Percentiles rank a stretch among this genome's conserved stretches.
phyloP scores from a whole-genome alignment of 2,888 invertebrate genomes.

The Volucella zonaria region DNA sequence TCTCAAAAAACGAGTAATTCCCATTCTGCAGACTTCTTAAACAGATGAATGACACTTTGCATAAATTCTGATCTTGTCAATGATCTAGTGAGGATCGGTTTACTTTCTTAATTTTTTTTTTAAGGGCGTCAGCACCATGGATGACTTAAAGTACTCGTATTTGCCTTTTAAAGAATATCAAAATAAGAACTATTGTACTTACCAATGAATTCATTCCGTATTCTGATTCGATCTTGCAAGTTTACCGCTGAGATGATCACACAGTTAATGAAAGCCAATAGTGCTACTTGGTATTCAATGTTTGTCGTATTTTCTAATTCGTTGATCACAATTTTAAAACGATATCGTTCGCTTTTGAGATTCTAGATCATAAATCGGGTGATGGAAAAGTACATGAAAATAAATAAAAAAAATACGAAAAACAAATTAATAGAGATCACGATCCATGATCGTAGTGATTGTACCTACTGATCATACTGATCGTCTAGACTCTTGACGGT shows the following conservation, averaged over 20 bases:
- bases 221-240: constrained; percentile 92
- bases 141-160: constrained; percentile 28
- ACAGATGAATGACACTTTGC: no score
- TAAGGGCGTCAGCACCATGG: background rate
- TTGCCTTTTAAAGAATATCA: constrained; percentile 37
- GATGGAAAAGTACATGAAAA: constrained; percentile 76
- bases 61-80: no score
- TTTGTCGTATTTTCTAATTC: constrained; percentile 91
- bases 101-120: background rate
- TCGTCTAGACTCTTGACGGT: no score
- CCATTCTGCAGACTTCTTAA: constrained; percentile 75
- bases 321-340: constrained; percentile 93
- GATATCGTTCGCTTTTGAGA: constrained; percentile 93
- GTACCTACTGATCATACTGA: background rate
- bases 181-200: constrained; percentile 79
- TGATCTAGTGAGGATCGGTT: no score
- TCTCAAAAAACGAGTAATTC: constrained; percentile 70
- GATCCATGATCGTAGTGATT: constrained; percentile 44
- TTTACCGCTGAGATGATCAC: constrained; percentile 95
- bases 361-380: constrained; percentile 84
- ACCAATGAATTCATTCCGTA: constrained; percentile 98
- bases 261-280: constrained; percentile 97
- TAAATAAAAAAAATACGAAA: constrained; percentile 38
- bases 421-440: constrained; percentile 29
- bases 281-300: constrained; percentile 94